Conservation (phyloP, 35 echinoderm and acorn worm species). For the Lytechinus variegatus region DNA sequence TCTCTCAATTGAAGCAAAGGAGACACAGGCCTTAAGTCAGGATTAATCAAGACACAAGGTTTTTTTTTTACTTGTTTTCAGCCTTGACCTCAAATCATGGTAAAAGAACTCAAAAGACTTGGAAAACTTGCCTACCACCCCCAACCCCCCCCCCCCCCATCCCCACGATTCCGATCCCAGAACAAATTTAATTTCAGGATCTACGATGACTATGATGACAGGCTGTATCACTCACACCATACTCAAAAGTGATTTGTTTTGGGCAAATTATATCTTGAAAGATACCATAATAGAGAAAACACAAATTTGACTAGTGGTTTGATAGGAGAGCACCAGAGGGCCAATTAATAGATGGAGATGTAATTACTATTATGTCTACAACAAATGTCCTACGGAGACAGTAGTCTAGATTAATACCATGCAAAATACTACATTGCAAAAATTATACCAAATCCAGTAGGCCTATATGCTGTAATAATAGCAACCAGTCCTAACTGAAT, state of each 20-base stretch:
- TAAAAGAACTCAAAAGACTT: neutral
- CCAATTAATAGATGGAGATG: neutral
- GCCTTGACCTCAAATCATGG: neutral
- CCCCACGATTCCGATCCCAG: no score
- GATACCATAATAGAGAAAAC: neutral
- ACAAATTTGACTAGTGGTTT: neutral
- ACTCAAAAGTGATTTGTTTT: slow-evolving; percentile 20
- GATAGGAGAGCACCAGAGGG: neutral
- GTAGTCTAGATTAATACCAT: no score
- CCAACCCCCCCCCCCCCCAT: no score
- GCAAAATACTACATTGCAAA: no score
- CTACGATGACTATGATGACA: neutral
- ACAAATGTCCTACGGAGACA: no score
- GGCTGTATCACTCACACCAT: neutral
- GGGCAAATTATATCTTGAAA: neutral
- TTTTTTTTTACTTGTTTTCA: neutral
- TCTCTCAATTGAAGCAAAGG: no score
- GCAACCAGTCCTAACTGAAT: no score
- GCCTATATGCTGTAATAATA: no score
- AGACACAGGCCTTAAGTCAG: neutral
- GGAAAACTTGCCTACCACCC: neutral
- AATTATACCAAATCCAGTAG: no score
- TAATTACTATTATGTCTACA: neutral
- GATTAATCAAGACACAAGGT: neutral
- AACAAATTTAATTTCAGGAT: neutral